Evolutionary conservation across 2,113 vertebrate species (phyloP).

Genomic region (Calidris pugnax): DNA sequence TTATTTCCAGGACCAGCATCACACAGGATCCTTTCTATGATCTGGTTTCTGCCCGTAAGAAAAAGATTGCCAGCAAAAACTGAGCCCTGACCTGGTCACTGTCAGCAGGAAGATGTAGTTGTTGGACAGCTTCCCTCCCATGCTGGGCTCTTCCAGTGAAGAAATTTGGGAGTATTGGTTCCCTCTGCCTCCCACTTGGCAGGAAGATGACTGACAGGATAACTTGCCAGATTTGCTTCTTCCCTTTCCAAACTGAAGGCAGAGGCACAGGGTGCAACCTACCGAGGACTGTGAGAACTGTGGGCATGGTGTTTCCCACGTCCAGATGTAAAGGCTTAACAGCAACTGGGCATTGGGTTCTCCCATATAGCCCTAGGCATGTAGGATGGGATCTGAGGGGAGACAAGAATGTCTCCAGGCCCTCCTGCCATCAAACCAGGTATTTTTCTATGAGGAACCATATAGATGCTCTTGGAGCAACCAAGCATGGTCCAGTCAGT

Average conservation of each 20-base stretch:
- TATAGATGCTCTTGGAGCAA: neutral
- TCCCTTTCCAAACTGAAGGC: neutral
- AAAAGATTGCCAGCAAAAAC: slow-evolving; percentile 87
- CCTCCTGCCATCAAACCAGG: neutral
- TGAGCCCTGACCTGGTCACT: neutral
- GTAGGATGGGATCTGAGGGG: neutral
- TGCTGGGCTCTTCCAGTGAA: neutral
- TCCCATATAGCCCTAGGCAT: neutral
- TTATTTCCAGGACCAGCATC: slow-evolving; percentile 86
- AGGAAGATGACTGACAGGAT: neutral
- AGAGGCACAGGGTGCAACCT: neutral
- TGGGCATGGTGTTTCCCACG: accelerated
- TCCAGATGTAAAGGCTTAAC: accelerated
- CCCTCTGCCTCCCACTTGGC: neutral
- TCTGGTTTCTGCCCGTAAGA: slow-evolving; percentile 88
- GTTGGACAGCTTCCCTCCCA: neutral
- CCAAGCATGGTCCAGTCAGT: neutral
- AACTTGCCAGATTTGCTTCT: neutral
- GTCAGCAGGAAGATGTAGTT: neutral
- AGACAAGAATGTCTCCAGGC: neutral
- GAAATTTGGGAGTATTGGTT: neutral
- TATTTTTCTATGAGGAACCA: neutral
- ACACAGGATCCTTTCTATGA: slow-evolving; percentile 94
- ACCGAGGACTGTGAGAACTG: neutral
- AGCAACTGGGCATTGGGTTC: neutral